Evolutionary conservation across 2,888 invertebrate species (phyloP).

Genomic region (Tenthredo mesomela): DNA sequence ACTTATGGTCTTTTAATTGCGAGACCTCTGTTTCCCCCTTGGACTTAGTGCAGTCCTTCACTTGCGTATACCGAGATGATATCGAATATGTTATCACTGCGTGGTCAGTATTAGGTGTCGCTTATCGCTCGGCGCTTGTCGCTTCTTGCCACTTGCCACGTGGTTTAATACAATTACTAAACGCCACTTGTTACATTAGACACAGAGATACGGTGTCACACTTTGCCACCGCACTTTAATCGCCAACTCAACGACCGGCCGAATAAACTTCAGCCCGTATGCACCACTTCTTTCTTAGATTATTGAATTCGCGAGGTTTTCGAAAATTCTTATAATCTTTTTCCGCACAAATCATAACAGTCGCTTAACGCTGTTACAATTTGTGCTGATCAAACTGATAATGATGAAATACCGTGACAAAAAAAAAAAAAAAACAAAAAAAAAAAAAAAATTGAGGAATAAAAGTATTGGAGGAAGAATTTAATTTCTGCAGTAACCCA

Average conservation of each 20-base stretch:
- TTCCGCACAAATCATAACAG: not conserved
- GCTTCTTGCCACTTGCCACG: slow-evolving; percentile 30
- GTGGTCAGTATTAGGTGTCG: slow-evolving; percentile 42
- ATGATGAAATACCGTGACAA: too few relatives aligned
- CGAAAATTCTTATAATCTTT: not conserved
- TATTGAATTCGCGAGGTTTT: too few relatives aligned
- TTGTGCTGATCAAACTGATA: too few relatives aligned
- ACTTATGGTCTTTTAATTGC: slow-evolving; percentile 36
- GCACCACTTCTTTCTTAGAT: not conserved
- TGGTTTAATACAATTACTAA: slow-evolving; percentile 36
- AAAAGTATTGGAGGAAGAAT: too few relatives aligned
- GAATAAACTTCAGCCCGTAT: not conserved
- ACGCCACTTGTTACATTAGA: slow-evolving; percentile 42
- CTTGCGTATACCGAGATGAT: slow-evolving; percentile 19
- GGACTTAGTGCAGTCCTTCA: not conserved
- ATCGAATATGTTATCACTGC: slow-evolving; percentile 41
- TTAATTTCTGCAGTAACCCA: too few relatives aligned
- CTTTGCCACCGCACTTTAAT: slow-evolving; percentile 26
- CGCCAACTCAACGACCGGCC: slow-evolving; percentile 9
- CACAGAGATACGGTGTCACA: slow-evolving; percentile 19
- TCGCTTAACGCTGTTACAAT: not conserved
- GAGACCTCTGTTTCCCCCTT: not conserved
- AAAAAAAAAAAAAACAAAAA: too few relatives aligned
- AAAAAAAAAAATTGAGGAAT: too few relatives aligned
- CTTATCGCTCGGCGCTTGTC: slow-evolving; percentile 41